A percentile compares a stretch with the other conserved stretches of the same genome.
phyloP scores from a whole-genome alignment of 2,113 vertebrate species.

The Reinhardtius hippoglossoides region DNA sequence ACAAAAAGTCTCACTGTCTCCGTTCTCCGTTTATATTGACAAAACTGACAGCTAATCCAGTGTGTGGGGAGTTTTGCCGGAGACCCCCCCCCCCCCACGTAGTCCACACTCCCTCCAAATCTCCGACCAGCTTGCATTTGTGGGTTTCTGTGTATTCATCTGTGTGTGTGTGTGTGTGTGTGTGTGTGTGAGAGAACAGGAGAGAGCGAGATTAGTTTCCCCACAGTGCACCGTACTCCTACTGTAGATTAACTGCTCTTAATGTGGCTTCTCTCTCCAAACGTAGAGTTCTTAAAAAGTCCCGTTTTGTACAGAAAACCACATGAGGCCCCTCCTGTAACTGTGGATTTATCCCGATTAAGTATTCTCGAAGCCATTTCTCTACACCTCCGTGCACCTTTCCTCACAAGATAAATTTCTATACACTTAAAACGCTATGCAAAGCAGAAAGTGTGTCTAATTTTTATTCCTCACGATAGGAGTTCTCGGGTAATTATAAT shows the following conservation, averaged over 20 bases:
- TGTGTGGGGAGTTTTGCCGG: conserved; percentile 63
- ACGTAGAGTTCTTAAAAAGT: conserved; percentile 41
- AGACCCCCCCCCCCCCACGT: conserved; percentile 4
- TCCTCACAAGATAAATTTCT: too few species aligned
- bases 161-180: conserved; percentile 7
- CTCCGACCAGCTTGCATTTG: background rate
- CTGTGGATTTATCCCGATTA: conserved; percentile 53
- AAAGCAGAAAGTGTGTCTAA: conserved; percentile 23
- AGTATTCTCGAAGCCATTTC: conserved; percentile 37
- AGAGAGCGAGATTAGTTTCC: conserved; percentile 44
- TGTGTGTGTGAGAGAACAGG: background rate
- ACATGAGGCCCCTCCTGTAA: conserved; percentile 29
- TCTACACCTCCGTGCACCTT: conserved; percentile 16
- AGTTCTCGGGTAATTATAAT: conserved; percentile 55
- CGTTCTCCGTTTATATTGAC: conserved; percentile 57
- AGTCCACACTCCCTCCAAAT: too few species aligned
- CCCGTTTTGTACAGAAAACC: conserved; percentile 31
- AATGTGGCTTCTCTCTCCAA: conserved; percentile 49
- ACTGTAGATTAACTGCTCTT: conserved; percentile 58
- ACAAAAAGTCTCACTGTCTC: conserved; percentile 11
- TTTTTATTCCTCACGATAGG: conserved; percentile 42
- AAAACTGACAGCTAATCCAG: conserved; percentile 68
- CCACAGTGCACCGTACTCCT: conserved; percentile 36
- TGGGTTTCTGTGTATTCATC: background rate
- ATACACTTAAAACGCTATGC: too few species aligned